phyloP scores from a whole-genome alignment of 2,888 invertebrate genomes.

The Ischnus inquisitorius region DNA sequence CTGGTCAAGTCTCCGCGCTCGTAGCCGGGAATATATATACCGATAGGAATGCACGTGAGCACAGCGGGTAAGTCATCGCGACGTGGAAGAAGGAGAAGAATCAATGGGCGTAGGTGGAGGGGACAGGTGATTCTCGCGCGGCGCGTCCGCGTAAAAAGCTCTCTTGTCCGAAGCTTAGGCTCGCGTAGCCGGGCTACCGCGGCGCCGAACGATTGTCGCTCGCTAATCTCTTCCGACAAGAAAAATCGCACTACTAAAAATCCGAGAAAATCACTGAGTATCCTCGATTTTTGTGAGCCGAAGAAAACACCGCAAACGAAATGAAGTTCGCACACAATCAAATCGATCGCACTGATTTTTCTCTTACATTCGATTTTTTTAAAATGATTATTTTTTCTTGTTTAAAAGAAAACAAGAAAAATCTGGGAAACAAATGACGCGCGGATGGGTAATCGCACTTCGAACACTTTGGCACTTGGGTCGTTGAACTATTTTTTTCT shows the following conservation, averaged over 20 bases:
- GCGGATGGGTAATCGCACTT: too few relatives aligned
- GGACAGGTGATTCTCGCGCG: neutral
- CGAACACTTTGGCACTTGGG: too few relatives aligned
- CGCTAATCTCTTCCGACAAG: neutral
- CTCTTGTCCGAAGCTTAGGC: conserved; percentile 17
- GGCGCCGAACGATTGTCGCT: conserved; percentile 15
- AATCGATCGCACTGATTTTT: neutral
- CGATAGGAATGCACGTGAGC: conserved; percentile 72
- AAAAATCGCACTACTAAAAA: neutral
- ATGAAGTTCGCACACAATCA: too few relatives aligned
- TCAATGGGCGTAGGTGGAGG: conserved; percentile 45
- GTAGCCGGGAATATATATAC: conserved; percentile 74
- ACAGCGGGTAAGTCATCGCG: conserved; percentile 62
- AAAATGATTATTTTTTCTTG: too few relatives aligned
- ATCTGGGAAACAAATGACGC: too few relatives aligned
- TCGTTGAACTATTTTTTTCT: too few relatives aligned
- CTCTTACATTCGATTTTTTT: neutral
- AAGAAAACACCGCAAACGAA: too few relatives aligned
- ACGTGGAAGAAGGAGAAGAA: conserved; percentile 53
- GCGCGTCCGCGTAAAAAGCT: conserved; percentile 52
- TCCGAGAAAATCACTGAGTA: conserved; percentile 1
- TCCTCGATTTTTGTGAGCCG: neutral
- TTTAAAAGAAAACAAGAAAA: too few relatives aligned
- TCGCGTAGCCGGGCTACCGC: neutral
- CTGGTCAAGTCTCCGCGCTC: conserved; percentile 73